Conservation (phyloP, 2,113 vertebrate species). For the Rousettus leschenaultii region DNA sequence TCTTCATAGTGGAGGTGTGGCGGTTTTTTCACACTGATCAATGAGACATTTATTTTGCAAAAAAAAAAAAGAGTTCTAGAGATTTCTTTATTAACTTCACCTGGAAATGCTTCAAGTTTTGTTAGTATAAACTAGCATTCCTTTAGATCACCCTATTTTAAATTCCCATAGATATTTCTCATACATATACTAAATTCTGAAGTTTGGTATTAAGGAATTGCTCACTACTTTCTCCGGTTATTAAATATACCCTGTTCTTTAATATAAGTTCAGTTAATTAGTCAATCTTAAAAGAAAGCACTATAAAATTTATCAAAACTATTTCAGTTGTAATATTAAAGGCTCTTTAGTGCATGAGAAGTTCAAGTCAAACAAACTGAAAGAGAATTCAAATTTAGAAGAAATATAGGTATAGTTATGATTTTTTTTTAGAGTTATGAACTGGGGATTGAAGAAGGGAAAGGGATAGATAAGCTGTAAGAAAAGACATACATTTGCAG, state of each 20-base stretch:
- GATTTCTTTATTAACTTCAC: background rate
- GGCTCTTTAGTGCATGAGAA: background rate
- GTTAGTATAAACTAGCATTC: background rate
- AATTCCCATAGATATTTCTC: background rate
- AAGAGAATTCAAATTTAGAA: background rate
- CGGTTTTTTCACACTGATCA: background rate
- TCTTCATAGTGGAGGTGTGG: background rate
- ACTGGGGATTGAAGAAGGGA: background rate
- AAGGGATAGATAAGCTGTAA: background rate
- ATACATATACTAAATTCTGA: background rate
- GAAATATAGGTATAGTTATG: background rate
- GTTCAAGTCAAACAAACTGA: background rate
- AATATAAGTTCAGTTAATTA: background rate
- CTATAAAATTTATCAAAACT: background rate
- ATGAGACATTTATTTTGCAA: background rate
- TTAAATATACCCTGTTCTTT: background rate
- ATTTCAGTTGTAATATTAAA: background rate
- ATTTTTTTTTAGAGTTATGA: background rate
- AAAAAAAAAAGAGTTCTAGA: background rate
- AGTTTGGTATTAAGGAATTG: background rate
- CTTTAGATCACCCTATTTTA: background rate
- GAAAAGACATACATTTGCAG: background rate
- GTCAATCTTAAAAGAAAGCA: background rate
- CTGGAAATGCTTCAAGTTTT: background rate
- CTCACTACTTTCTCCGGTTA: background rate